phyloP scores from a whole-genome alignment of 2,113 vertebrate species.

The Esox niger region DNA sequence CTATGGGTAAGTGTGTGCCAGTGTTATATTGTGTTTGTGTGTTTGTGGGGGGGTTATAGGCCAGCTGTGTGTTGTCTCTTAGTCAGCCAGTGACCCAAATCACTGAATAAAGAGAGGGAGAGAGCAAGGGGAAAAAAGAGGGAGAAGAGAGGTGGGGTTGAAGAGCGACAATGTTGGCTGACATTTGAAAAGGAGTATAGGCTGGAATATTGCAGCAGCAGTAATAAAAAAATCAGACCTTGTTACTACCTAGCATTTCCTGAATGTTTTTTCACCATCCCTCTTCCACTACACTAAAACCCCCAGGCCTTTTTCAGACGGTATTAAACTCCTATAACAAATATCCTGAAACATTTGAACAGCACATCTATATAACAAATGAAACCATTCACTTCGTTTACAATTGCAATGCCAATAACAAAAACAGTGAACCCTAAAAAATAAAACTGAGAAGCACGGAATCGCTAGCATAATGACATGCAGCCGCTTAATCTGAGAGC shows the following conservation, averaged over 20 bases:
- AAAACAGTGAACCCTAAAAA: too few relatives aligned
- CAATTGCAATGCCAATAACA: too few relatives aligned
- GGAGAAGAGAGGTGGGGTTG: constrained; percentile 14
- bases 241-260: constrained; percentile 60
- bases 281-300: constrained; percentile 15
- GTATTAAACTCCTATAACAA: too few relatives aligned
- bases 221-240: constrained; percentile 65
- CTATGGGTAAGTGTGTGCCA: constrained; percentile 6
- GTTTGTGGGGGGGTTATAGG: constrained; percentile 48
- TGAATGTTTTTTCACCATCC: constrained; percentile 18
- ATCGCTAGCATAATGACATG: too few relatives aligned
- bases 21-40: constrained; percentile 21
- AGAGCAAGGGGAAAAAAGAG: constrained; percentile 41
- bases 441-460: too few relatives aligned
- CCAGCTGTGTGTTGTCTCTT: constrained; percentile 70
- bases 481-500: too few relatives aligned
- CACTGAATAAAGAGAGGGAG: constrained; percentile 59
- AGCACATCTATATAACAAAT: background rate
- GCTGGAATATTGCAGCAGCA: constrained; percentile 43
- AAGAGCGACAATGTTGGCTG: constrained; percentile 19
- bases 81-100: constrained; percentile 75
- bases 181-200: constrained; percentile 48
- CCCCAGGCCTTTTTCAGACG: background rate
- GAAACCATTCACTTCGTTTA: background rate
- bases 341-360: too few relatives aligned